Base-by-base conservation (phyloP, 2,888 invertebrate species). In the Patella pellucida region DNA sequence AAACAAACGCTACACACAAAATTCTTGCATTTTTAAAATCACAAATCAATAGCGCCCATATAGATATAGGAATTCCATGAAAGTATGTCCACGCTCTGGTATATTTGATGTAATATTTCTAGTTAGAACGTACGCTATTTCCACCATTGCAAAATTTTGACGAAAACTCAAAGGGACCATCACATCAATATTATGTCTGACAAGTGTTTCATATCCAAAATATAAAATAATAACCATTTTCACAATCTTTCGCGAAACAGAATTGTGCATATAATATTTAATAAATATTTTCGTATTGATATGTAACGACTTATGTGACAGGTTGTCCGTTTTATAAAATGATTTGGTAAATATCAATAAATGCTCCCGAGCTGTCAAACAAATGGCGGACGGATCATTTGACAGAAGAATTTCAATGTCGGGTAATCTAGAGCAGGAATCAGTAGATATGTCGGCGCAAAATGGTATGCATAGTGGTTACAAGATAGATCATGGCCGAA, bases 401-500 rank as follows among this genome's bases (percentile, higher is more conserved):
- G 62, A 62, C 23, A 62, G 62, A 19, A 62, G 23, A 19, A 12
- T 23, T 62, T 62, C 62, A 23, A 62, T 62, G 62, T 62, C 62
- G 62, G 62, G 23, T 19, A 62, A 62, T 23, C 3, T 23, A 62
- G 62, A 62, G 4, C 12, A 19, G 11, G 23, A 62, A 23, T 15
- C 62, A 62, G 19, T 74, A 31, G 71, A 67, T 23, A 74, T 74
- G 74, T 52, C 52, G 62, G 75, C 68, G 7, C 67, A 71, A 68
- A 56, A 68, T 56, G 84, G 83, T 0, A 62, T 79, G 41, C 78
- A 83, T 72, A 80, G 80, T 74, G 82, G 79, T 27, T 73, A 76
- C 23, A 72, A 74, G 72, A 85, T 92, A 71, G 92, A 92, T 80
- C 85, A 86, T 41, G 83, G 85, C 69, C 86, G 88, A 76, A 85